Evolutionary conservation across 2,888 invertebrate species (phyloP).

Genomic region (Chrysolina americana): DNA sequence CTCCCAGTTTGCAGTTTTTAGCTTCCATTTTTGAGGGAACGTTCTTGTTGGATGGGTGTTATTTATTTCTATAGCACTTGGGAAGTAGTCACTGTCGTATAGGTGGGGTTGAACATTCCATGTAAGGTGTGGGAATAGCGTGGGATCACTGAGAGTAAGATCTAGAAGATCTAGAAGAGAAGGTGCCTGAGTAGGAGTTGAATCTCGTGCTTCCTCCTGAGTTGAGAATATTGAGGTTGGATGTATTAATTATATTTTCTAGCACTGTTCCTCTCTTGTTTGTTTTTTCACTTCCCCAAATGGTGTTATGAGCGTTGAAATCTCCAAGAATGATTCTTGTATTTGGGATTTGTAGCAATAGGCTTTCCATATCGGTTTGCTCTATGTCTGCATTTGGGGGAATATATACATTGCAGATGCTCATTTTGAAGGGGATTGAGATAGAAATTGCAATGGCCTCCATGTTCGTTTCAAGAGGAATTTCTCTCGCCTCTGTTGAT

Average conservation of each 20-base stretch:
- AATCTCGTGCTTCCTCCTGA: background rate
- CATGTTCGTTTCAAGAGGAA: background rate
- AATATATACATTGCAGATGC: constrained; percentile 12
- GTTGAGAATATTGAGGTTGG: background rate
- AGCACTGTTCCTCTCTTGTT: background rate
- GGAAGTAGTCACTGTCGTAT: constrained; percentile 10
- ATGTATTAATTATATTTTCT: background rate
- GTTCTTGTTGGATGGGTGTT: background rate
- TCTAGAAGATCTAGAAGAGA: background rate
- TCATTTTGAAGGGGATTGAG: background rate
- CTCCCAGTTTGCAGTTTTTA: background rate
- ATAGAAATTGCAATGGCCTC: background rate
- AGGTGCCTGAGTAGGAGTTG: background rate
- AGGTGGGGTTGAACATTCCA: background rate
- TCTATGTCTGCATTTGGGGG: background rate
- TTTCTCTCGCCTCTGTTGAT: background rate
- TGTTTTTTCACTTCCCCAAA: background rate
- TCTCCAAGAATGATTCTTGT: constrained; percentile 5
- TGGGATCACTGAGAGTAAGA: constrained; percentile 1
- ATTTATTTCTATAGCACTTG: background rate
- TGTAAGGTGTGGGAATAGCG: background rate
- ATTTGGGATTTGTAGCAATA: background rate
- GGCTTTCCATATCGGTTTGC: background rate
- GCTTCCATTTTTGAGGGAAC: constrained; percentile 8
- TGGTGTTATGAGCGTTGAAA: too few species aligned